phyloP scores from a whole-genome alignment of 2,113 vertebrate species.

The Mus musculus region DNA sequence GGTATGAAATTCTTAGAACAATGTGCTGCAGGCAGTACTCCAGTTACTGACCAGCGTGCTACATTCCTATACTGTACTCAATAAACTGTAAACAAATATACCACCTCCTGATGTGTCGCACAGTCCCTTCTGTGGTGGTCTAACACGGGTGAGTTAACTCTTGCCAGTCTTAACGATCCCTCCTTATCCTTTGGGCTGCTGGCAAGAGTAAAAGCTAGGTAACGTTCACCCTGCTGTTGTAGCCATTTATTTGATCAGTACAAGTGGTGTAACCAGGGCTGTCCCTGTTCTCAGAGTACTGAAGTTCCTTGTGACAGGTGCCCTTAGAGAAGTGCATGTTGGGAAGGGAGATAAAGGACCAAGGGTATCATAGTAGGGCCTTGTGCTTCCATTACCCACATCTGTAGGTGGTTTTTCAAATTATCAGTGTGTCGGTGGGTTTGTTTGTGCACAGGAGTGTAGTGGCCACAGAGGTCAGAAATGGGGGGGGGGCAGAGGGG shows the following conservation, averaged over 20 bases:
- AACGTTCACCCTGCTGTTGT: not conserved
- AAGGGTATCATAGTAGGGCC: not conserved
- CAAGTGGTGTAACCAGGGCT: too few relatives aligned
- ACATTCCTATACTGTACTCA: not conserved
- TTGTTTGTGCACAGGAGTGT: not conserved
- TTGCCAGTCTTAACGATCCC: not conserved
- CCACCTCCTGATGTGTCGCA: not conserved
- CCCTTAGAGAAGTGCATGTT: not conserved
- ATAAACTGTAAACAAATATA: not conserved
- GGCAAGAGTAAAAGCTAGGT: not conserved
- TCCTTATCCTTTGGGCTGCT: too few relatives aligned
- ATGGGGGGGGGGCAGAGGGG: too few relatives aligned
- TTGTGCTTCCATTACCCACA: not conserved
- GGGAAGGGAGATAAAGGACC: too few relatives aligned
- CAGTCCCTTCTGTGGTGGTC: not conserved
- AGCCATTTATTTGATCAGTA: not conserved
- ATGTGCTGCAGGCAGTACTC: not conserved
- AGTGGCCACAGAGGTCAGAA: not conserved
- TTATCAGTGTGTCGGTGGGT: not conserved
- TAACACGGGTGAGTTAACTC: not conserved
- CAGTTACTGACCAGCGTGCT: not conserved
- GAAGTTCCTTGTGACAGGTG: not conserved
- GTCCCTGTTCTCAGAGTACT: not conserved
- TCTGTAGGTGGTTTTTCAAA: not conserved
- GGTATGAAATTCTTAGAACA: not conserved